These are phyloP conservation scores for Pegoplata infirma DNA, from an alignment of 2,888 invertebrate species.

Conservation along the genomic window DNA sequence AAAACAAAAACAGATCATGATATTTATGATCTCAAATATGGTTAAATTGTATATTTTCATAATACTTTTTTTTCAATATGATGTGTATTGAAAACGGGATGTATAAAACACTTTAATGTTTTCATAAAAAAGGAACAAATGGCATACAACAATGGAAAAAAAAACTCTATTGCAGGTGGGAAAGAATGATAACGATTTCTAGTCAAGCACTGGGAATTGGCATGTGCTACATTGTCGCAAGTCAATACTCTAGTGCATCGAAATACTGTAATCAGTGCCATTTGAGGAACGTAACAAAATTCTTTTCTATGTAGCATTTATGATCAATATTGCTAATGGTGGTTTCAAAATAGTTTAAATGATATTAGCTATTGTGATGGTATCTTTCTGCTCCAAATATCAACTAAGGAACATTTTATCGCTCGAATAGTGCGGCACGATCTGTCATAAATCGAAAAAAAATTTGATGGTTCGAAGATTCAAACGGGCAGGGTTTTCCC, in stretches of 20 bases:
- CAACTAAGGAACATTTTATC: no score
- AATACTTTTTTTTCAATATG: not conserved
- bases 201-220: conserved; percentile 22
- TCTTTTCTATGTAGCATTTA: no score
- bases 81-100: conserved; percentile 12
- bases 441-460: no score
- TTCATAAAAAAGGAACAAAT: conserved; percentile 13
- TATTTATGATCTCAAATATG: conserved; percentile 53
- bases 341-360: no score
- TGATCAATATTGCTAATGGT: no score
- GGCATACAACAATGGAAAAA: not conserved
- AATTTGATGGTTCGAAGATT: no score
- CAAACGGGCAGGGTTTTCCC: no score
- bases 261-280: not conserved
- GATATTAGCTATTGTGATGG: no score
- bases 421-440: no score
- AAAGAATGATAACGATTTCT: not conserved
- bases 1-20: no score
- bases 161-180: conserved; percentile 25
- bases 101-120: conserved; percentile 38
- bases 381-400: no score
- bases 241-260: not conserved
- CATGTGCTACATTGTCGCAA: not conserved
- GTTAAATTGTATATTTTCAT: conserved; percentile 40
- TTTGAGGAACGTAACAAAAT: no score